A percentile compares a stretch with the other conserved stretches of the same genome.
phyloP scores from a whole-genome alignment of 2,888 invertebrate genomes.

The Clepsis dumicolana region DNA sequence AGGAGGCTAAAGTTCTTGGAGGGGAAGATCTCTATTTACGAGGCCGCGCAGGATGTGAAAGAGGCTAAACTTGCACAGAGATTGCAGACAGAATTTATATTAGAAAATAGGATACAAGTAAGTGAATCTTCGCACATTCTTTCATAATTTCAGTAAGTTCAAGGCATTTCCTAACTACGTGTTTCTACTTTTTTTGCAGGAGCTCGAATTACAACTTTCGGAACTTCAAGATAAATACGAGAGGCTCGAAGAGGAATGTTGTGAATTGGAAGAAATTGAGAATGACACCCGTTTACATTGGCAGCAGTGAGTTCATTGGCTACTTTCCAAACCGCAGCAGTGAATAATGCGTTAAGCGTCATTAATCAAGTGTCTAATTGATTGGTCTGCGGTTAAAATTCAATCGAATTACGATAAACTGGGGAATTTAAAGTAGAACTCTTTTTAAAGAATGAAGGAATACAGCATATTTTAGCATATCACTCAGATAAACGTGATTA shows the following conservation, averaged over 20 bases:
- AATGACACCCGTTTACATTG: conserved; percentile 89
- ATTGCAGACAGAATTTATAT: conserved; percentile 87
- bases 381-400: conserved; percentile 10
- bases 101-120: conserved; percentile 83
- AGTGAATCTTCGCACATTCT: conserved; percentile 22
- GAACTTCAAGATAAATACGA: conserved; percentile 88
- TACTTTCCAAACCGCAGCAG: conserved; percentile 17
- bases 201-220: conserved; percentile 83
- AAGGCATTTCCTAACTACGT: background rate
- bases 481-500: too few relatives aligned
- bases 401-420: background rate
- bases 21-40: conserved; percentile 88
- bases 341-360: conserved; percentile 22
- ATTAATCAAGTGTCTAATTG: conserved; percentile 17
- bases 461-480: background rate
- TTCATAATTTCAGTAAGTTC: background rate
- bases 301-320: conserved; percentile 79
- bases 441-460: background rate
- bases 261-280: conserved; percentile 91
- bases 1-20: conserved; percentile 88
- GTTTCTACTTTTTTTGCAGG: conserved; percentile 60
- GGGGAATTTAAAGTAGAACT: background rate
- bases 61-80: conserved; percentile 87
- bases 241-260: conserved; percentile 89
- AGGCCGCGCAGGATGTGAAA: conserved; percentile 88